phyloP scores from a whole-genome alignment of 2,888 invertebrate genomes.

The Eupsilia transversa region DNA sequence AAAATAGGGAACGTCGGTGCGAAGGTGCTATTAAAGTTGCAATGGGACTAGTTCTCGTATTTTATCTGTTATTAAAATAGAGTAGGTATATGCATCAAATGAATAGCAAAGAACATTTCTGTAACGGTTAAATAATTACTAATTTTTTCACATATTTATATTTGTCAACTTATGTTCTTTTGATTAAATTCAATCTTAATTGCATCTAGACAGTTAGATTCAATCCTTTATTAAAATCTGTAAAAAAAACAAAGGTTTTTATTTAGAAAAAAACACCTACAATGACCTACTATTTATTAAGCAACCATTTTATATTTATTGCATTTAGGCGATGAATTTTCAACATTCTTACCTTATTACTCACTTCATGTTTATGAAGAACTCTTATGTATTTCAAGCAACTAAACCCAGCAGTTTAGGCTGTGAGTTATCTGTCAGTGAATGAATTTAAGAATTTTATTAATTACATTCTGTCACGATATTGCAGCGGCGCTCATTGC shows the following conservation, averaged over 20 bases:
- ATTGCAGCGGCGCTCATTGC: too few species aligned
- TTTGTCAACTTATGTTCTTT: neutral
- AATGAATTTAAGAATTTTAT: too few species aligned
- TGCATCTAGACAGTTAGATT: neutral
- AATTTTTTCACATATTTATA: neutral
- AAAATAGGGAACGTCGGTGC: constrained; percentile 40
- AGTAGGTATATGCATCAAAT: neutral
- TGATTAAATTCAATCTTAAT: neutral
- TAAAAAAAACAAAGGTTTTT: neutral
- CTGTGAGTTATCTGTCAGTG: neutral
- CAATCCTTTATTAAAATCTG: neutral
- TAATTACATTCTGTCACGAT: neutral
- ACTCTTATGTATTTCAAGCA: too few species aligned
- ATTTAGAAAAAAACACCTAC: neutral
- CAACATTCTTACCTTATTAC: too few species aligned
- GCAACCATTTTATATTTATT: too few species aligned
- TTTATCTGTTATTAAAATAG: constrained; percentile 22
- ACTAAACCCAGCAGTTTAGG: neutral
- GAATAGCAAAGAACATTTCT: neutral
- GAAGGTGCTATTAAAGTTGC: constrained; percentile 52
- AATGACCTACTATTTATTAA: neutral
- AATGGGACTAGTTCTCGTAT: constrained; percentile 44
- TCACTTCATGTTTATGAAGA: too few species aligned
- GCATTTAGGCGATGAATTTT: too few species aligned
- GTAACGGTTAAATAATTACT: too few species aligned